Conservation (phyloP, 1,140 invertebrate species). For the Chelonus insularis region DNA sequence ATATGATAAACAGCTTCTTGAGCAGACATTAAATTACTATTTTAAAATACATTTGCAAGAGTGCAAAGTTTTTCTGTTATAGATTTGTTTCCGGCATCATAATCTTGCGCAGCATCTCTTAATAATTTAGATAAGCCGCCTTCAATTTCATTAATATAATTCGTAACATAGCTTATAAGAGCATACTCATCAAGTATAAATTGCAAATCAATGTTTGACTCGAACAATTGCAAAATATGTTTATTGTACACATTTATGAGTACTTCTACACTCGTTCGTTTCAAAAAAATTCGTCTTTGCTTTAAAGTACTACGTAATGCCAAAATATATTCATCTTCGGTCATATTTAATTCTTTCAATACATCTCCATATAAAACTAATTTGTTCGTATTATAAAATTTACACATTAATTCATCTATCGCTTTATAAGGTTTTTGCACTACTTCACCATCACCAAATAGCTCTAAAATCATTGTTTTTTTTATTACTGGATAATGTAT, state of each 20-base stretch:
- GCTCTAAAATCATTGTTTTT: constrained; percentile 4
- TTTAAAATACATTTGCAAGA: constrained; percentile 38
- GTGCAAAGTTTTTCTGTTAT: constrained; percentile 35
- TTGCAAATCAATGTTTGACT: constrained; percentile 38
- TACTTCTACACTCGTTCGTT: constrained; percentile 26
- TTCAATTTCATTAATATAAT: constrained; percentile 34
- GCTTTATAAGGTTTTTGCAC: neutral
- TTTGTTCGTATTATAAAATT: neutral
- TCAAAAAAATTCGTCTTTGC: constrained; percentile 26
- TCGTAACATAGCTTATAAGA: neutral
- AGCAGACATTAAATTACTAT: constrained; percentile 38
- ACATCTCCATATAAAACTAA: neutral
- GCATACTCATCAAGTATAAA: constrained; percentile 3
- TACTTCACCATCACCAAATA: neutral
- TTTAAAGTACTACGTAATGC: constrained; percentile 19
- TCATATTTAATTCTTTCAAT: constrained; percentile 13
- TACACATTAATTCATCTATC: neutral
- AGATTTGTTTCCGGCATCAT: constrained; percentile 25
- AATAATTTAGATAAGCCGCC: constrained; percentile 35
- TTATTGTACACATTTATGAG: constrained; percentile 37
- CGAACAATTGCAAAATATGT: constrained; percentile 24
- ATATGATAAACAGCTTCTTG: constrained; percentile 43
- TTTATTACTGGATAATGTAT: constrained; percentile 1
- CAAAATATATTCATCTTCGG: neutral
- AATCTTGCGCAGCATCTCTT: constrained; percentile 25